Evolutionary conservation across 2,113 vertebrate genomes (phyloP), one percentile per base, ranked within the genome.

Genomic region (Quiscalus mexicanus): DNA sequence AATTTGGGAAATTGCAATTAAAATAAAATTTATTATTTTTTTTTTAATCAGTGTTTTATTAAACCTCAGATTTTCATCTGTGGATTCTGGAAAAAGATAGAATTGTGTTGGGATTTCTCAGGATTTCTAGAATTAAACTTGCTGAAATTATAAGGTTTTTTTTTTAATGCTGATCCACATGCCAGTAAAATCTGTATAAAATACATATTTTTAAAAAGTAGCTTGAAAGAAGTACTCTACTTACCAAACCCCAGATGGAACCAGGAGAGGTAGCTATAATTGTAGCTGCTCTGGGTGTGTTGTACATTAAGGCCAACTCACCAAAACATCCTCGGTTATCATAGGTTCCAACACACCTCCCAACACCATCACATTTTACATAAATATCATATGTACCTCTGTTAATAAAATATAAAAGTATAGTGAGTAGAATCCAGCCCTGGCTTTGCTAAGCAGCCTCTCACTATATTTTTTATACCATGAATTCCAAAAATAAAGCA

Each of bases 251-350:
- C 99, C 99, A 99, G 96, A 99, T 98, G 93, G 99, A 98, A 96
- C 99, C 99, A 96, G 98, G 98, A 95, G 99, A 99, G 96, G 99
- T 99, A 98, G 99, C 99, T 84, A 99, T 98, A 96, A 99, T 99
- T 70, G 99, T 99, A 97, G 99, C 99, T 73, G 99, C 99, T 97
- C 99, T 98, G 74, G 99, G 99, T 71, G 99, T 99, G 90, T 99
- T 99, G 97, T 99, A 99, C 99, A 99, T 99, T 98, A 99, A 98
- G 83, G 99, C 99, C 97, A 99, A 97, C 96, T 99, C 99, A 82
- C 99, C 99, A 93, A 99, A 99, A 97, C 99, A 99, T 87, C 99
- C 99, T 86, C 98, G 98, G 95, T 99, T 99, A 95, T 99, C 99
- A 39, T 99, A 99, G 89, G 98, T 98, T 81, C 99, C 99, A 56